Conservation (phyloP, 2,888 invertebrate genomes). For the Diplolepis rosae region DNA sequence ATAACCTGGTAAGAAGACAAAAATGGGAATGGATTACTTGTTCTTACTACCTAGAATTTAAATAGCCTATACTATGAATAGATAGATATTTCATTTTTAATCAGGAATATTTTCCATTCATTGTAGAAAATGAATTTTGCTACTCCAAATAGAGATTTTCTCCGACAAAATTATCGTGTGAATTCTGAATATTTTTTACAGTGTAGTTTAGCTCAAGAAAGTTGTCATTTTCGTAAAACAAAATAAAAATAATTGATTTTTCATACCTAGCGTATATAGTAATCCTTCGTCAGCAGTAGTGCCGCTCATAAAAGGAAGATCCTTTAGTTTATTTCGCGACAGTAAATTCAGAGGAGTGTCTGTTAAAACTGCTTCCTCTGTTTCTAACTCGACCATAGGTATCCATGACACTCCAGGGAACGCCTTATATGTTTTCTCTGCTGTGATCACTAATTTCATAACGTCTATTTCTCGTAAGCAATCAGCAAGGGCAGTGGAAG, state of each 20-base stretch:
- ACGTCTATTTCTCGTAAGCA: constrained; percentile 77
- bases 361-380: constrained; percentile 4
- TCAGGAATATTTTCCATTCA: too few relatives aligned
- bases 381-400: not conserved
- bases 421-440: not conserved
- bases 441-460: not conserved
- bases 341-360: not conserved
- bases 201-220: too few relatives aligned
- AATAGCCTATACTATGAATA: too few relatives aligned
- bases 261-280: not conserved
- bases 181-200: too few relatives aligned
- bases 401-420: not conserved
- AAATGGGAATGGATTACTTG: too few relatives aligned
- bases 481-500: constrained; percentile 75
- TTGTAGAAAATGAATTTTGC: too few relatives aligned
- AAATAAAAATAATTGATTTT: not conserved
- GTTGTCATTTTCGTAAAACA: not conserved
- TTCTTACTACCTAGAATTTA: too few relatives aligned
- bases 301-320: constrained; percentile 3
- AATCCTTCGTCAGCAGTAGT: constrained; percentile 2
- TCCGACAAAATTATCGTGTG: too few relatives aligned
- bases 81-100: too few relatives aligned
- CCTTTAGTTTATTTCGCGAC: not conserved
- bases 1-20: too few relatives aligned
- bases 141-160: too few relatives aligned